Conservation (phyloP, 2,797 vertebrate genomes). For the Ctenopoma kingsleyae region DNA sequence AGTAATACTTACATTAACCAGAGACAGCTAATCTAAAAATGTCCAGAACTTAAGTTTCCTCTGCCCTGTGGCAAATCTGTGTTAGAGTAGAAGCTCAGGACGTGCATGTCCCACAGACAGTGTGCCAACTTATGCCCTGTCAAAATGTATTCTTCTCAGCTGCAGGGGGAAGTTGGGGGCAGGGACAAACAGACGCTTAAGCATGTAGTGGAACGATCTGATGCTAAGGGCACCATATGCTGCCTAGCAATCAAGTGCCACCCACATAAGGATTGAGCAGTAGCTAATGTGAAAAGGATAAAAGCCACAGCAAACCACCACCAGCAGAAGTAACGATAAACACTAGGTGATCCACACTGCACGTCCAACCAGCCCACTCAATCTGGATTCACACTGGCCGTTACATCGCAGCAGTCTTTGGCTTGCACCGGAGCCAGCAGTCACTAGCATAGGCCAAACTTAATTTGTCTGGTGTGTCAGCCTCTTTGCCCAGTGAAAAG, state of each 20-base stretch:
- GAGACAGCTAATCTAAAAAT: neutral
- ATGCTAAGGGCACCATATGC: slow-evolving; percentile 77
- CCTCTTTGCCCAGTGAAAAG: neutral
- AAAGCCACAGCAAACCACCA: slow-evolving; percentile 65
- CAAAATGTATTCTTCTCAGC: slow-evolving; percentile 51
- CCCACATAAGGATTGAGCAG: slow-evolving; percentile 72
- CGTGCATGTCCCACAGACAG: slow-evolving; percentile 14
- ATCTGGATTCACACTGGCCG: slow-evolving; percentile 60
- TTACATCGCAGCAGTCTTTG: slow-evolving; percentile 38
- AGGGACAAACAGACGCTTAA: slow-evolving; percentile 63
- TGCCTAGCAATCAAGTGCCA: slow-evolving; percentile 76
- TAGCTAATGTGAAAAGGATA: slow-evolving; percentile 77
- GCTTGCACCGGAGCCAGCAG: slow-evolving; percentile 30
- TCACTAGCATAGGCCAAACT: slow-evolving; percentile 16
- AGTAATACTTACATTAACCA: neutral
- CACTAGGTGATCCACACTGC: slow-evolving; percentile 57
- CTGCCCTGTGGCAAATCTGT: slow-evolving; percentile 20
- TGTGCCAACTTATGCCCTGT: slow-evolving; percentile 45
- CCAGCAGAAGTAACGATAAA: slow-evolving; percentile 69
- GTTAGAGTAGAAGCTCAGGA: slow-evolving; percentile 18
- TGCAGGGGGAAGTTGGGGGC: slow-evolving; percentile 46
- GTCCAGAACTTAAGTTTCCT: neutral
- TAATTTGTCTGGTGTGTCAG: neutral
- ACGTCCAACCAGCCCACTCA: slow-evolving; percentile 72
- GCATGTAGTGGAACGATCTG: slow-evolving; percentile 71